Evolutionary conservation across 1,140 invertebrate genomes (phyloP).

Genomic region (Camponotus floridanus): DNA sequence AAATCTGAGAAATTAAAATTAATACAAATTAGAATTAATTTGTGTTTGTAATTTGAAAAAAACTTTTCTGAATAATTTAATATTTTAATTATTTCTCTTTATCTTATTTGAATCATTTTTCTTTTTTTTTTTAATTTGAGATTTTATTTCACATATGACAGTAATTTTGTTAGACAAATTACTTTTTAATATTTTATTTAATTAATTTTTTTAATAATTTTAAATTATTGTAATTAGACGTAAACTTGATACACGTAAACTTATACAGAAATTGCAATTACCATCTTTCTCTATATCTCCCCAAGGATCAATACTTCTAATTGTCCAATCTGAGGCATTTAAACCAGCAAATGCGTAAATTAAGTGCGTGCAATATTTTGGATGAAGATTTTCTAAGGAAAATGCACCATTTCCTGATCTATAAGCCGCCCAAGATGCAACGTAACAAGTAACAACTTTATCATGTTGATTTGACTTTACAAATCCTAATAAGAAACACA

Average conservation of each 20-base stretch:
- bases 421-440: conserved; percentile 93
- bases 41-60: too few relatives aligned
- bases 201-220: conserved; percentile 4
- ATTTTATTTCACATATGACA: not conserved
- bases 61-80: not conserved
- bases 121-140: not conserved
- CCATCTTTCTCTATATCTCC: conserved; percentile 92
- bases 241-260: not conserved
- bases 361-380: conserved; percentile 94
- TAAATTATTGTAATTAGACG: conserved; percentile 1
- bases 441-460: conserved; percentile 92
- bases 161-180: conserved; percentile 9
- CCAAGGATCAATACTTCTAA: conserved; percentile 90
- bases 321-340: conserved; percentile 88
- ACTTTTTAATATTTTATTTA: not conserved
- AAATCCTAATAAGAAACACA: conserved; percentile 2
- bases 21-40: not conserved
- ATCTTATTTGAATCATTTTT: not conserved
- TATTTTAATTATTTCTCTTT: not conserved
- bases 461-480: conserved; percentile 76
- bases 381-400: conserved; percentile 90
- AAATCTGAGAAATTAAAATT: not conserved
- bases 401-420: conserved; percentile 89
- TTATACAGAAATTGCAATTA: conserved; percentile 66
- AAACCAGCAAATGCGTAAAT: conserved; percentile 96